Evolutionary conservation across 2,113 vertebrate species (phyloP), one percentile per base, ranked within the genome.

Genomic region (Zeus faber): DNA sequence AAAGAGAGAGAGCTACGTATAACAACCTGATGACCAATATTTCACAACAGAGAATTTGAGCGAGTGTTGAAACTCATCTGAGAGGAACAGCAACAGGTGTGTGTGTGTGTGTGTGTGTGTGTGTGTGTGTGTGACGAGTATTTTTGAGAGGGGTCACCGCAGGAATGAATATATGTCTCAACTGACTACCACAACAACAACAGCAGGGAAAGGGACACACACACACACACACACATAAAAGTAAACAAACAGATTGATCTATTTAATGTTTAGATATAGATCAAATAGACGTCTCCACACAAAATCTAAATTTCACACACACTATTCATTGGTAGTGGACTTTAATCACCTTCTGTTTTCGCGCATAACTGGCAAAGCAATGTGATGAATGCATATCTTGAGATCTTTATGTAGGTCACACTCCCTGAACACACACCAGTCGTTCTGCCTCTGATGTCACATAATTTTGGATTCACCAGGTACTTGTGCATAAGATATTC

Each of bases 81-180:
- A 63, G 77, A 90, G 69, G 50, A 79, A 63, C 85, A 85, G 83
- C 79, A 75, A 81, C 87, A 90, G 89, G 88, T 89, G 74, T 63
- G 47, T 39, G 63, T 50, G 29, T 54, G 45, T 61, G 24, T 40
- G 52, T 33, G 33, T 41, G 21, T 41, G 39, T 68, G 14, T 62
- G 58, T 63, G 55, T 25, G 50, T 50, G 71, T 39, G 41, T n/a
- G n/a, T n/a, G n/a, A n/a, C n/a, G n/a, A n/a, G n/a, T n/a, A 59
- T 63, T 33, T 61, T 58, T 39, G 24, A 21, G 40, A 17, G 40
- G 61, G 70, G 45, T 68, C 2, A 10, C n/a, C 37, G 51, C 3
- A 6, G 37, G 46, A 62, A 56, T 16, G 53, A 67, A 21, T 65
- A 69, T 76, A 80, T 82, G 77, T 74, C 60, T 21, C 11, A 5